A percentile compares a stretch with the other conserved stretches of the same genome.
These are phyloP conservation scores for Pseudanteris insignis DNA, from an alignment of 2,888 invertebrate species.

Conservation along the genomic window DNA sequence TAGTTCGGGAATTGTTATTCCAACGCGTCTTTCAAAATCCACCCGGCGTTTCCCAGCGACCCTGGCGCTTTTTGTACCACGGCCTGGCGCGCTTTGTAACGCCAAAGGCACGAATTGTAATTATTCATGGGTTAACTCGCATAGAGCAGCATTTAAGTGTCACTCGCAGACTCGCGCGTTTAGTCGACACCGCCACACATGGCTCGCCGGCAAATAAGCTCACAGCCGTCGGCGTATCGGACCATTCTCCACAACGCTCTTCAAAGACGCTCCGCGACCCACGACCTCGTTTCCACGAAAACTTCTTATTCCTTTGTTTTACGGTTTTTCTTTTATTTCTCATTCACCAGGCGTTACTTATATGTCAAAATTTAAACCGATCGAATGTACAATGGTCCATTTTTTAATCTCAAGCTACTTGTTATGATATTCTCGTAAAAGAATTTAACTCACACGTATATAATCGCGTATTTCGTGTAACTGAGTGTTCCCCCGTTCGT, in stretches of 20 bases:
- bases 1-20: constrained; percentile 55
- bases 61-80: constrained; percentile 20
- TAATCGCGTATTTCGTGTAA: too few species aligned
- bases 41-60: constrained; percentile 26
- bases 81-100: constrained; percentile 16
- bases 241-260: too few species aligned
- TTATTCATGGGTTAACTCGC: constrained; percentile 51
- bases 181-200: constrained; percentile 14
- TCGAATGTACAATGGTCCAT: constrained; percentile 38
- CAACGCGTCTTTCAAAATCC: constrained; percentile 48
- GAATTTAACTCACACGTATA: too few species aligned
- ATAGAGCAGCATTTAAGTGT: constrained; percentile 39
- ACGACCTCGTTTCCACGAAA: too few species aligned
- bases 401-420: constrained; percentile 42
- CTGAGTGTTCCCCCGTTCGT: too few species aligned
- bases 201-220: constrained; percentile 19
- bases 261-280: too few species aligned
- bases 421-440: too few species aligned
- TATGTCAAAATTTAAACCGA: constrained; percentile 33
- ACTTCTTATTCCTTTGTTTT: too few species aligned
- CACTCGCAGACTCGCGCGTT: constrained; percentile 29
- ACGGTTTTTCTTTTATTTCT: too few species aligned
- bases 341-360: too few species aligned
- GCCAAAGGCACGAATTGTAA: constrained; percentile 51
- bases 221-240: too few species aligned